Conservation (phyloP, 2,113 vertebrate species). For the Brachyistius frenatus region DNA sequence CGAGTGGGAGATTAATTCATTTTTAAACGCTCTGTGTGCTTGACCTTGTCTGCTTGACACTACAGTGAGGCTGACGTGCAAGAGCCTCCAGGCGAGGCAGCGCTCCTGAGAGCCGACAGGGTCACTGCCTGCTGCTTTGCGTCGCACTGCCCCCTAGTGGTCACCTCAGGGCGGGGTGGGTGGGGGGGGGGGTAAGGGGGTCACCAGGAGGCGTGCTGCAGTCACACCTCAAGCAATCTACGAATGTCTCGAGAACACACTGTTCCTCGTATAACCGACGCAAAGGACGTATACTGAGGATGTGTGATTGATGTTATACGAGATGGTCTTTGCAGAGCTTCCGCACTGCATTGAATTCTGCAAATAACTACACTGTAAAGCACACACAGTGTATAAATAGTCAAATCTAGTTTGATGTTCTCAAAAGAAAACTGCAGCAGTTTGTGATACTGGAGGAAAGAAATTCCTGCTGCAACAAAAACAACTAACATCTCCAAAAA, state of each 20-base stretch:
- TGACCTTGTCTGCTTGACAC: conserved; percentile 81
- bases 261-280: conserved; percentile 27
- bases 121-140: conserved; percentile 51
- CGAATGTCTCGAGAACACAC: conserved; percentile 34
- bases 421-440: neutral
- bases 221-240: conserved; percentile 28
- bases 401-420: too few relatives aligned
- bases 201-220: conserved; percentile 26
- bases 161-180: neutral
- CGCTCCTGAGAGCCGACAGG: conserved; percentile 11
- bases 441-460: conserved; percentile 8
- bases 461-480: neutral
- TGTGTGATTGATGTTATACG: conserved; percentile 27
- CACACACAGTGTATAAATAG: too few relatives aligned
- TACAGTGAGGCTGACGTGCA: conserved; percentile 66
- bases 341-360: conserved; percentile 8
- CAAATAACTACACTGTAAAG: too few relatives aligned
- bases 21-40: conserved; percentile 75
- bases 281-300: neutral
- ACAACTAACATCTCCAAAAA: neutral
- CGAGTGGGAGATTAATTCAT: conserved; percentile 73
- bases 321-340: neutral
- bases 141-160: conserved; percentile 82
- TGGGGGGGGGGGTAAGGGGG: neutral
- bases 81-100: conserved; percentile 55